phyloP scores from a whole-genome alignment of 2,888 invertebrate species.

The Lasioglossum oenotherae region DNA sequence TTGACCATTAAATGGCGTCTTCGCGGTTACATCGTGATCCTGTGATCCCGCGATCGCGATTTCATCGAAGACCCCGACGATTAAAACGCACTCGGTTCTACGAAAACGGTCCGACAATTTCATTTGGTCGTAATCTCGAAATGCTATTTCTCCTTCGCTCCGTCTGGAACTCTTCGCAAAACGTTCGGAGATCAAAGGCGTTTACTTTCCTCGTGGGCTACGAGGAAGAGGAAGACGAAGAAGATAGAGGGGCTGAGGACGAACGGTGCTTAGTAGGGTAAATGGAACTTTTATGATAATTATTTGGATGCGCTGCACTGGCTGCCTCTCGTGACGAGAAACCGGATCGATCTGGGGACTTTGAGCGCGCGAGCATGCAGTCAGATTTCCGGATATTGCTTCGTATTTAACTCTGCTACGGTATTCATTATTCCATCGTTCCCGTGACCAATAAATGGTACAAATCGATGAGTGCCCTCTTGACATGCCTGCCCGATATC shows the following conservation, averaged over 20 bases:
- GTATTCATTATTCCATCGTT: not conserved
- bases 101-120: slow-evolving; percentile 47
- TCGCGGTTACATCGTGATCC: not conserved
- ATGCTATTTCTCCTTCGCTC: slow-evolving; percentile 29
- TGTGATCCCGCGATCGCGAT: not conserved
- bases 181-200: slow-evolving; percentile 50
- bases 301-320: slow-evolving; percentile 23
- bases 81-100: slow-evolving; percentile 23
- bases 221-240: not conserved
- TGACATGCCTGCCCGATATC: not conserved
- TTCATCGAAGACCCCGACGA: slow-evolving; percentile 25
- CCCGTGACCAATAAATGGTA: not conserved
- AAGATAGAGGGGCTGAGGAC: not conserved
- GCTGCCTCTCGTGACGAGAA: not conserved
- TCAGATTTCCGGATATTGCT: slow-evolving; percentile 8
- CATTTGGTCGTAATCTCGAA: slow-evolving; percentile 52
- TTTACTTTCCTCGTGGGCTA: not conserved
- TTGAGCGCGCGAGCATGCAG: not conserved
- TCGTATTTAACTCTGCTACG: slow-evolving; percentile 5
- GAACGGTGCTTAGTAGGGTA: slow-evolving; percentile 11
- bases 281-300: slow-evolving; percentile 55
- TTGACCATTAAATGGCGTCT: not conserved
- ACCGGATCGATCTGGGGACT: not conserved
- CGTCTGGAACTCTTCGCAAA: slow-evolving; percentile 27
- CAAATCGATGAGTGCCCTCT: not conserved